These are phyloP conservation scores for Micrasema minimum DNA, from an alignment of 1,140 invertebrate species.

Conservation along the genomic window DNA sequence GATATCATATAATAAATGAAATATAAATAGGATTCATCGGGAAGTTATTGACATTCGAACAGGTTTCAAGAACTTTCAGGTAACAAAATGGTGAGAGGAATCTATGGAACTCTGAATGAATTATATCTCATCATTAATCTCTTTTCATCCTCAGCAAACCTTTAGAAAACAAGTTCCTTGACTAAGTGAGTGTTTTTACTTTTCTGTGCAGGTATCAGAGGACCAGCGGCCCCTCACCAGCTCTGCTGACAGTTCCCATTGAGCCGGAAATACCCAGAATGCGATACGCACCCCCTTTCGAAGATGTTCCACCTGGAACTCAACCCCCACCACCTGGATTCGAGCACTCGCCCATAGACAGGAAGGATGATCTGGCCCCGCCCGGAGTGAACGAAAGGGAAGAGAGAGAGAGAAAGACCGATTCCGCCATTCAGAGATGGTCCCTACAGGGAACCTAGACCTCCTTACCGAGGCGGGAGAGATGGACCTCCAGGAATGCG, in stretches of 20 bases:
- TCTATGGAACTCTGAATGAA: too few relatives aligned
- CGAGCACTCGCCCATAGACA: slow-evolving; percentile 63
- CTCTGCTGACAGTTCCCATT: slow-evolving; percentile 48
- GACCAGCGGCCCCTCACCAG: slow-evolving; percentile 34
- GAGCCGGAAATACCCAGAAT: slow-evolving; percentile 58
- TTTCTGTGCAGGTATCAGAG: slow-evolving; percentile 33
- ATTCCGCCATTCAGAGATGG: slow-evolving; percentile 51
- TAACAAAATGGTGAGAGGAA: too few relatives aligned
- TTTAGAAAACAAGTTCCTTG: background rate
- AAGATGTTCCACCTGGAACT: slow-evolving; percentile 63
- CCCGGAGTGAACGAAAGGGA: slow-evolving; percentile 56
- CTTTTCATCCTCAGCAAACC: too few relatives aligned
- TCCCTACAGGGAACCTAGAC: slow-evolving; percentile 54
- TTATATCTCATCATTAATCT: too few relatives aligned
- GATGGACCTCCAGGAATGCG: slow-evolving; percentile 36
- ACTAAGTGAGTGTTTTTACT: slow-evolving; percentile 14
- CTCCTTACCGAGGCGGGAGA: slow-evolving; percentile 28
- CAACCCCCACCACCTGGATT: slow-evolving; percentile 68
- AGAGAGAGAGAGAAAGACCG: slow-evolving; percentile 58
- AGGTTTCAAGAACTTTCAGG: too few relatives aligned
- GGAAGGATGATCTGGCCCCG: slow-evolving; percentile 59
- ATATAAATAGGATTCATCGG: too few relatives aligned
- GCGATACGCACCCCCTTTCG: slow-evolving; percentile 61
- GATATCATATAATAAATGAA: too few relatives aligned
- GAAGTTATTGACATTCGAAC: too few relatives aligned